phyloP scores from a whole-genome alignment of 2,113 vertebrate genomes.

The Nettapus auritus region DNA sequence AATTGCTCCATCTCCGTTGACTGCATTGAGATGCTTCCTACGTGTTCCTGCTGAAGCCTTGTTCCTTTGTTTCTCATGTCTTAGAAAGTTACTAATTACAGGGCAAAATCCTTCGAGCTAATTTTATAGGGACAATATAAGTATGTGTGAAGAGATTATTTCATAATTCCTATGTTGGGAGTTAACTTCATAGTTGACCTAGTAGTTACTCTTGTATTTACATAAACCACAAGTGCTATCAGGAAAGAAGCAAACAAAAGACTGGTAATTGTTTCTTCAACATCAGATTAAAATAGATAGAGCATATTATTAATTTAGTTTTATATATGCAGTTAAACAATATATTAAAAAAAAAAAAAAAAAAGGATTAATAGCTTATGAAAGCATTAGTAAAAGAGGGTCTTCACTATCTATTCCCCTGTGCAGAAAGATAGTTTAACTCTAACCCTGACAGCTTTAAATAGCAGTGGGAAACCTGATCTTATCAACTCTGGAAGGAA shows the following conservation, averaged over 20 bases:
- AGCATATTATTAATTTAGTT: background rate
- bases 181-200: background rate
- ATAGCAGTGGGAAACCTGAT: background rate
- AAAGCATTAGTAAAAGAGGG: background rate
- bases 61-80: background rate
- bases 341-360: background rate
- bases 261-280: background rate
- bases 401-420: background rate
- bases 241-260: background rate
- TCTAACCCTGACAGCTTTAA: background rate
- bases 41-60: background rate
- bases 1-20: background rate
- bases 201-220: background rate
- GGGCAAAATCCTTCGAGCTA: background rate
- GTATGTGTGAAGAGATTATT: background rate
- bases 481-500: background rate
- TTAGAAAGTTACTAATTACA: background rate
- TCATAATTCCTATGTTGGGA: background rate
- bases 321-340: background rate
- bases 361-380: background rate
- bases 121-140: background rate
- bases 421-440: background rate
- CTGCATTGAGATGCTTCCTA: background rate
- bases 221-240: background rate
- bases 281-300: background rate